phyloP scores from a whole-genome alignment of 1,140 invertebrate species.

The Antheraea pernyi region DNA sequence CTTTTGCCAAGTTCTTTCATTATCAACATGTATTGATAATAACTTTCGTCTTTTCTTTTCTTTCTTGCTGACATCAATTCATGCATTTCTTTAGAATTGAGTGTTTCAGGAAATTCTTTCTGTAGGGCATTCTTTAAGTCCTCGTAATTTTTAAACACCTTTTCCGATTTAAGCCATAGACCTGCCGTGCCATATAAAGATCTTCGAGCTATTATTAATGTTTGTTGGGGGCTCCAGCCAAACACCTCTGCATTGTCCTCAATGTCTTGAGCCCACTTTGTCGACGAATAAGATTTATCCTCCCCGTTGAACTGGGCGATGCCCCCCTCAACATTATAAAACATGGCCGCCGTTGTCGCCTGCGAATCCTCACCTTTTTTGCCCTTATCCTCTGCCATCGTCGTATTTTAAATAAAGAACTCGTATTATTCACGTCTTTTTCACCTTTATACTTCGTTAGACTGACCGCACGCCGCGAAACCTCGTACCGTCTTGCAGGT shows the following conservation, averaged over 20 bases:
- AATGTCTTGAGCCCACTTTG: conserved; percentile 3
- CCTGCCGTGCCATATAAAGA: not conserved
- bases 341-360: not conserved
- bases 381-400: no score
- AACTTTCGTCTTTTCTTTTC: conserved; percentile 5
- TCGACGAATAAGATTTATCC: not conserved
- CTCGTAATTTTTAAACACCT: not conserved
- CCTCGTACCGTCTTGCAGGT: not conserved
- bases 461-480: no score
- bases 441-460: no score
- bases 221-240: not conserved
- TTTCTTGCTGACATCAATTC: not conserved
- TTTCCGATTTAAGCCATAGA: not conserved
- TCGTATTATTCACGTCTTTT: no score
- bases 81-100: conserved; percentile 9
- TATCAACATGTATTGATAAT: conserved; percentile 8
- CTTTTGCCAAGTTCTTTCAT: no score
- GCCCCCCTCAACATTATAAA: not conserved
- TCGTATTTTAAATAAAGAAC: no score
- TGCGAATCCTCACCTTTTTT: no score
- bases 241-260: conserved; percentile 5
- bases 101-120: no score
- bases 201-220: not conserved
- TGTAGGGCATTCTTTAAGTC: conserved; percentile 1
- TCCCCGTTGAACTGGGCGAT: not conserved